Evolutionary conservation across 2,113 vertebrate genomes (phyloP).

Genomic region (Neogobius melanostomus): DNA sequence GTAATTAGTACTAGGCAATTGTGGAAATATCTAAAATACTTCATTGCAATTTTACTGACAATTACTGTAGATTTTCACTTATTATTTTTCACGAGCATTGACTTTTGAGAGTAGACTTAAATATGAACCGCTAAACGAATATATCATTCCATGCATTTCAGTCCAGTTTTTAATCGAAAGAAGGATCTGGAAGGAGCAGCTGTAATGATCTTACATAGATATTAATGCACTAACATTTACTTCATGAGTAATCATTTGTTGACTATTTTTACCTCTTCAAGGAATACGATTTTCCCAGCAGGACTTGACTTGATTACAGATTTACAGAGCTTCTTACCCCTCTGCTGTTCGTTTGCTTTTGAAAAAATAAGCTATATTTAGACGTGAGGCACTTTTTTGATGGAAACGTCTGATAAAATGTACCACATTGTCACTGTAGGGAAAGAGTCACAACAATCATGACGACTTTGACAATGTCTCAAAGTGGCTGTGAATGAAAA

Average conservation of each 20-base stretch:
- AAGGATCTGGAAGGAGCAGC: too few relatives aligned
- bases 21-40: too few relatives aligned
- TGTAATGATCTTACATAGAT: background rate
- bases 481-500: background rate
- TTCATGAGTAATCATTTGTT: background rate
- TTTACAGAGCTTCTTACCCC: background rate
- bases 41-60: too few relatives aligned
- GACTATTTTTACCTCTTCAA: background rate
- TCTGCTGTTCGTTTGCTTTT: background rate
- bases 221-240: background rate
- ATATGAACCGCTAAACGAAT: too few relatives aligned
- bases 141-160: too few relatives aligned
- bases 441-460: background rate
- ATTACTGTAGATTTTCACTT: too few relatives aligned
- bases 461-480: too few relatives aligned
- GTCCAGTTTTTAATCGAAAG: too few relatives aligned
- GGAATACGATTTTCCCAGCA: background rate
- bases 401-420: background rate
- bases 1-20: too few relatives aligned
- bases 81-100: too few relatives aligned
- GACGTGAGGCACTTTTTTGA: background rate
- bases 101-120: too few relatives aligned
- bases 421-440: background rate
- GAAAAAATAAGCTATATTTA: background rate
- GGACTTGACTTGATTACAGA: background rate